Conservation (phyloP, 2,113 vertebrate genomes). For the Herpailurus yagouaroundi region DNA sequence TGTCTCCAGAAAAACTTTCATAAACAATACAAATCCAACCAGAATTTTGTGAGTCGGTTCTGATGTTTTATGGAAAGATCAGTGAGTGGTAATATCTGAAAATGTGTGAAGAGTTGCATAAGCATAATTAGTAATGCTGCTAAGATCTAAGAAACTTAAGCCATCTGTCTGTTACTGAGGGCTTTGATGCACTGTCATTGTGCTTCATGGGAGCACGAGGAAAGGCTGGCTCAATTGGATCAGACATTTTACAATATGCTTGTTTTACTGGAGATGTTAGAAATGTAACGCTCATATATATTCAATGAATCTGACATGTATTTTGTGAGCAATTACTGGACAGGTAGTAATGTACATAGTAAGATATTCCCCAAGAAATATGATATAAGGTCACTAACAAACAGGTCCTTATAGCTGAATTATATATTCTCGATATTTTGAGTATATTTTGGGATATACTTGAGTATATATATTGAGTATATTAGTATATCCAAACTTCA, state of each 20-base stretch:
- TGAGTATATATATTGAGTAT: not conserved
- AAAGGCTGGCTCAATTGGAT: not conserved
- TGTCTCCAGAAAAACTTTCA: not conserved
- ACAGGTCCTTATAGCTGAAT: not conserved
- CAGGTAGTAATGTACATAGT: not conserved
- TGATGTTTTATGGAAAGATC: not conserved
- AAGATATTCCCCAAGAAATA: not conserved
- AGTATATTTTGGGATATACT: not conserved
- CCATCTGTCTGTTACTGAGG: not conserved
- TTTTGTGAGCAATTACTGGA: not conserved
- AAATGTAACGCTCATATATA: not conserved
- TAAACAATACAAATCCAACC: not conserved
- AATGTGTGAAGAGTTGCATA: slow-evolving; percentile 5
- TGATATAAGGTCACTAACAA: not conserved
- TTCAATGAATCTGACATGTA: not conserved
- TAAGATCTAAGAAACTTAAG: slow-evolving; percentile 1
- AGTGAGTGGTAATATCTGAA: not conserved
- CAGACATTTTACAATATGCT: not conserved
- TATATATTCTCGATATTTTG: not conserved
- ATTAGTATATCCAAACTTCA: not conserved
- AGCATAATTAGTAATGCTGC: not conserved
- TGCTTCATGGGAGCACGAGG: not conserved
- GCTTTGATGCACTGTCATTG: not conserved
- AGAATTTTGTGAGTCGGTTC: not conserved
- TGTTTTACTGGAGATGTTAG: not conserved